Percentiles rank a stretch among this genome's conserved stretches.
Evolutionary conservation across 2,888 invertebrate genomes (phyloP).

Genomic region (Tenthredo notha): DNA sequence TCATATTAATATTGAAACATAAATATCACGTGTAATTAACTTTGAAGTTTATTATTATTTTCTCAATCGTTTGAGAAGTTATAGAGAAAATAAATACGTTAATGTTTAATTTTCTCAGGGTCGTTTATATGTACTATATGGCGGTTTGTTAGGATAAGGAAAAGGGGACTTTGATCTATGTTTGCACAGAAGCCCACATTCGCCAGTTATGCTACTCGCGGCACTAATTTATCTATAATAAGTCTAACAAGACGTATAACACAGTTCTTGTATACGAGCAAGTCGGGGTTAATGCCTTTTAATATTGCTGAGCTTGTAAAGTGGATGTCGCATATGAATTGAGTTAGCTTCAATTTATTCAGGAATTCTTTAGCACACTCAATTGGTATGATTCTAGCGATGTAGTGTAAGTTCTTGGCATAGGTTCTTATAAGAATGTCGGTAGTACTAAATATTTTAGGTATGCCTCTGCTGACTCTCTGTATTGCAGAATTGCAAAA

Average conservation of each 20-base stretch:
- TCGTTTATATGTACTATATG: background rate
- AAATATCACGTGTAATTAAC: background rate
- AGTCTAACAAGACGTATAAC: background rate
- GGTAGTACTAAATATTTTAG: background rate
- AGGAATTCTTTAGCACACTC: conserved; percentile 18
- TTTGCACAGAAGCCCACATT: background rate
- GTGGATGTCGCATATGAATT: conserved; percentile 20
- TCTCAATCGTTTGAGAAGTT: background rate
- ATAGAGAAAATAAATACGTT: background rate
- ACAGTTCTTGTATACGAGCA: background rate
- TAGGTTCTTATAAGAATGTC: background rate
- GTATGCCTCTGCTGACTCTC: background rate
- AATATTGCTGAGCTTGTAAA: conserved; percentile 25
- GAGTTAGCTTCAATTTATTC: conserved; percentile 32
- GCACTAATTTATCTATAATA: conserved; percentile 10
- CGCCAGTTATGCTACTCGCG: background rate
- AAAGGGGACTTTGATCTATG: background rate
- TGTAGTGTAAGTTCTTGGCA: background rate
- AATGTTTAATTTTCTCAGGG: background rate
- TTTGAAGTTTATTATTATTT: background rate
- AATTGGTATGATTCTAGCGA: conserved; percentile 30
- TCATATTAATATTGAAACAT: background rate
- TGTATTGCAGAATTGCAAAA: conserved; percentile 9
- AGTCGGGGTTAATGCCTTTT: conserved; percentile 27
- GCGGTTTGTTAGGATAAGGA: background rate